phyloP scores from a whole-genome alignment of 2,888 invertebrate genomes.

The Marronus borbonicus region DNA sequence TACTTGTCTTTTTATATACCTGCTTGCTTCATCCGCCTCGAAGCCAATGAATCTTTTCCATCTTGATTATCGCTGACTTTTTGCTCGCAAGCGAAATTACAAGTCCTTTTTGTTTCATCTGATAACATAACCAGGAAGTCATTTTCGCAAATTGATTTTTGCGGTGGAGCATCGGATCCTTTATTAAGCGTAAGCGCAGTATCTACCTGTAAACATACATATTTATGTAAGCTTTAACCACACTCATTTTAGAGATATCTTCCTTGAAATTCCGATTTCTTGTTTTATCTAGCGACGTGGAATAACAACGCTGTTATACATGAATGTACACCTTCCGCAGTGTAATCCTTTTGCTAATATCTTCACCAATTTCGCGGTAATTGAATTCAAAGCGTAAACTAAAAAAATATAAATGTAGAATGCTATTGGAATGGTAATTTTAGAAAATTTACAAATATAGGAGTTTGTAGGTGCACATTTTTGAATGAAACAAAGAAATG shows the following conservation, averaged over 20 bases:
- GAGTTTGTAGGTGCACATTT: too few relatives aligned
- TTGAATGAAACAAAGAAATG: too few relatives aligned
- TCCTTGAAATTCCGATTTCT: background rate
- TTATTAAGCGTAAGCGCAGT: conserved; percentile 10
- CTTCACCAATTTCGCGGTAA: too few relatives aligned
- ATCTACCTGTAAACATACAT: conserved; percentile 1
- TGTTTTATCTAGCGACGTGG: background rate
- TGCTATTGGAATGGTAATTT: too few relatives aligned
- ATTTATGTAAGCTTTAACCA: background rate
- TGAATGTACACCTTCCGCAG: background rate
- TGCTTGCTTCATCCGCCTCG: conserved; percentile 18
- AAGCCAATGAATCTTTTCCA: conserved; percentile 9
- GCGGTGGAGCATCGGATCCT: conserved; percentile 16
- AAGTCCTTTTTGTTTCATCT: conserved; percentile 10
- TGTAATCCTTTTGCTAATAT: too few relatives aligned
- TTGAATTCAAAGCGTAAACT: too few relatives aligned
- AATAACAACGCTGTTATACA: background rate
- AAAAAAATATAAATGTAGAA: background rate
- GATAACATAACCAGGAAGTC: conserved; percentile 8
- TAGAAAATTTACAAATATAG: too few relatives aligned
- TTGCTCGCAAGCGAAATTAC: conserved; percentile 6
- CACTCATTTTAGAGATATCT: conserved; percentile 3
- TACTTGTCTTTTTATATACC: conserved; percentile 5
- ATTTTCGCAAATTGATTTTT: conserved; percentile 19
- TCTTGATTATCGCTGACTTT: conserved; percentile 17